A percentile compares a stretch with the other conserved stretches of the same genome.
phyloP scores from a whole-genome alignment of 2,113 vertebrate species.

The Vidua macroura region DNA sequence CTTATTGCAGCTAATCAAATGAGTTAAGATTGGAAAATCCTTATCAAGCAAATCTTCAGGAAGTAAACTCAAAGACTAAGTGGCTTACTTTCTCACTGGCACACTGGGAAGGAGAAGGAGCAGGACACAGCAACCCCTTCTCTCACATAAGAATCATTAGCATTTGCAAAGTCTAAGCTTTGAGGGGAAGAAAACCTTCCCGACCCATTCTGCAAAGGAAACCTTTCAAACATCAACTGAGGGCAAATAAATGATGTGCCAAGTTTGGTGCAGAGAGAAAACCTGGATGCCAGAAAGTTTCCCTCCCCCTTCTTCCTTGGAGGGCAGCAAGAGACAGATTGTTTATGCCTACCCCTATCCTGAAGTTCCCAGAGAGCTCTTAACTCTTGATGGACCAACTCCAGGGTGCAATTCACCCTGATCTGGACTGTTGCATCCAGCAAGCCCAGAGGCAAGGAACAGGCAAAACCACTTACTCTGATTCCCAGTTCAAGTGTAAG shows the following conservation, averaged over 20 bases:
- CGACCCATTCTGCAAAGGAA: neutral
- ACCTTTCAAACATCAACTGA: neutral
- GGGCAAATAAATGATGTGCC: neutral
- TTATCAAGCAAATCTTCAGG: neutral
- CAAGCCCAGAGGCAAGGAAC: neutral
- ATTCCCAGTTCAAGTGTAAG: neutral
- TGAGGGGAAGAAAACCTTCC: constrained; percentile 2
- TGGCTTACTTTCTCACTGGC: neutral
- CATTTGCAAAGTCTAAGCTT: constrained; percentile 10
- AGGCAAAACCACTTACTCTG: neutral
- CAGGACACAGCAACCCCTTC: neutral
- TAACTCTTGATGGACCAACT: neutral
- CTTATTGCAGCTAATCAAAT: neutral
- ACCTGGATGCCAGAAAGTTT: neutral
- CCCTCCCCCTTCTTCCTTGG: neutral
- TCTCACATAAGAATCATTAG: neutral
- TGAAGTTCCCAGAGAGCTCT: neutral
- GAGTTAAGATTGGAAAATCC: neutral
- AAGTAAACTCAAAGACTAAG: neutral
- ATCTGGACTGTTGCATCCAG: neutral
- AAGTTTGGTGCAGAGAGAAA: neutral
- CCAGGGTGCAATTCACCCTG: neutral
- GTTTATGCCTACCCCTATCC: neutral
- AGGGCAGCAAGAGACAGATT: neutral
- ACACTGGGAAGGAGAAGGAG: neutral